phyloP scores from a whole-genome alignment of 2,797 vertebrate species.

The Danio tinwini region DNA sequence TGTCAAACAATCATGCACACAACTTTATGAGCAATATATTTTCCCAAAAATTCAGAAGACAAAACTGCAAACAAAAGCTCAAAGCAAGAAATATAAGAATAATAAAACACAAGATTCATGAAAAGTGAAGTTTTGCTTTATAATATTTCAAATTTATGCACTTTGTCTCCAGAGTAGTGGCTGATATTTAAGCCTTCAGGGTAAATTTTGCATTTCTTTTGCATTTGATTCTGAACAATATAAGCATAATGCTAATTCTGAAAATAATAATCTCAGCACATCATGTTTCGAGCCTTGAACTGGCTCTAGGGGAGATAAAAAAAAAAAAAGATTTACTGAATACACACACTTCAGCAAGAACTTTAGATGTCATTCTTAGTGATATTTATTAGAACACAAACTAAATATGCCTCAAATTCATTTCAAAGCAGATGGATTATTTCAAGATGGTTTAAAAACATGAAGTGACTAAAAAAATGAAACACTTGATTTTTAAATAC shows the following conservation, averaged over 20 bases:
- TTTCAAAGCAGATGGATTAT: not conserved
- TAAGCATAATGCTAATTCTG: not conserved
- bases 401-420: not conserved
- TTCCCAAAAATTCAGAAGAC: too few species aligned
- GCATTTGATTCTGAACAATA: not conserved
- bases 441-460: not conserved
- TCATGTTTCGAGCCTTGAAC: not conserved
- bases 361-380: not conserved
- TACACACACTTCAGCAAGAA: not conserved
- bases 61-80: too few species aligned
- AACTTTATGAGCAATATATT: not conserved
- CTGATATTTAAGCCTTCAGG: not conserved
- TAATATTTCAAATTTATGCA: not conserved
- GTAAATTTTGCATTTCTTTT: not conserved
- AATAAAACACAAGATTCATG: too few species aligned
- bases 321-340: slow-evolving; percentile 1
- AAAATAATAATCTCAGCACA: not conserved
- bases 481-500: too few species aligned
- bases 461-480: not conserved
- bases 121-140: not conserved
- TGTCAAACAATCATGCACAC: not conserved
- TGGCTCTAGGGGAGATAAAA: not conserved
- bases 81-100: too few species aligned
- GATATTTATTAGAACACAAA: not conserved
- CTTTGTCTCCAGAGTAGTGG: not conserved